These are phyloP conservation scores for Sminthurinus aureus DNA, from an alignment of 2,888 invertebrate species.

Conservation along the genomic window DNA sequence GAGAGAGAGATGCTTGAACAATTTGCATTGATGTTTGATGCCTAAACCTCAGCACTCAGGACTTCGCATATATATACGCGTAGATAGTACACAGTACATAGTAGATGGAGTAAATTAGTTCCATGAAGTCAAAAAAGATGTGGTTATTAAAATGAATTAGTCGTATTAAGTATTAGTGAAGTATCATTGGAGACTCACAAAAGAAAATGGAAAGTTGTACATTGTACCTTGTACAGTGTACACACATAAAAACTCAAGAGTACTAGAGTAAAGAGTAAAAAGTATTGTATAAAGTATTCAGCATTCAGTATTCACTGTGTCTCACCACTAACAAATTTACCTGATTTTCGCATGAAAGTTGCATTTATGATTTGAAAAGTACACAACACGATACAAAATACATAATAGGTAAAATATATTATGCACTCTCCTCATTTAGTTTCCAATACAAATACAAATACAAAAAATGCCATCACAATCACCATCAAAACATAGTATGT, in stretches of 20 bases:
- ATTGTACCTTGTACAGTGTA: no score
- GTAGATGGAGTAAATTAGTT: background rate
- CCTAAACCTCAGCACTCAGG: background rate
- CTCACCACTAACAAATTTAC: conserved; percentile 16
- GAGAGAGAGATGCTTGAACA: background rate
- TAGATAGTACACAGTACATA: background rate
- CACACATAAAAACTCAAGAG: background rate
- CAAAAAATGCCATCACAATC: no score
- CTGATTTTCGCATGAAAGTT: conserved; percentile 21
- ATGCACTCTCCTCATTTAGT: no score
- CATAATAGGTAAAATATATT: background rate
- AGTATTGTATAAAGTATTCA: background rate
- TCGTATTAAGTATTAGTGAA: conserved; percentile 7
- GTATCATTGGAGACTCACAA: background rate
- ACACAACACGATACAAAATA: background rate
- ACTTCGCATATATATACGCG: background rate
- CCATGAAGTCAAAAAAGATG: conserved; percentile 1
- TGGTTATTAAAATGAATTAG: conserved; percentile 18
- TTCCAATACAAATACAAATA: no score
- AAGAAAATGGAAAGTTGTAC: background rate
- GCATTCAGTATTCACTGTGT: background rate
- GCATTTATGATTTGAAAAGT: background rate
- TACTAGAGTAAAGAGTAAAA: background rate
- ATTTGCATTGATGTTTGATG: background rate
- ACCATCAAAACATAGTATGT: no score